Percentiles rank a stretch among this genome's conserved stretches.
These are phyloP conservation scores for Candoia aspera DNA, from an alignment of 2,113 vertebrate genomes.

Conservation along the genomic window DNA sequence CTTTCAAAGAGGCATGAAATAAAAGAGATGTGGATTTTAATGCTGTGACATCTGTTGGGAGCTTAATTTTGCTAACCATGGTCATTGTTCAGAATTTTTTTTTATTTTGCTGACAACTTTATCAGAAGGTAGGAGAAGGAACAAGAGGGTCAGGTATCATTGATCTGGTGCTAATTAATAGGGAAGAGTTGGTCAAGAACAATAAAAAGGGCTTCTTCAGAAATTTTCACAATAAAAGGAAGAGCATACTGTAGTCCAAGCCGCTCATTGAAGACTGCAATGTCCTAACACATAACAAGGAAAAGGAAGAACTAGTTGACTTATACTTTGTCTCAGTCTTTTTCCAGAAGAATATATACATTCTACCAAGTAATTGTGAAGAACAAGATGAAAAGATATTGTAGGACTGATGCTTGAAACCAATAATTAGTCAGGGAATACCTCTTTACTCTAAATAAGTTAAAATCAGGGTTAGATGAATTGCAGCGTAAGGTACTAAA, in stretches of 20 bases:
- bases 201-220: not conserved
- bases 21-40: not conserved
- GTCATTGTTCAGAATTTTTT: not conserved
- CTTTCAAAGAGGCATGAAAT: not conserved
- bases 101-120: not conserved
- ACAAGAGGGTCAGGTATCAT: not conserved
- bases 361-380: not conserved
- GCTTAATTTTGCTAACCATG: not conserved
- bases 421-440: not conserved
- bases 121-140: not conserved
- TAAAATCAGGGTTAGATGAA: not conserved
- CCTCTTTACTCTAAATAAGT: not conserved
- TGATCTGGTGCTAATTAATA: not conserved
- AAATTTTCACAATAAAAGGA: not conserved
- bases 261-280: not conserved
- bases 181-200: not conserved
- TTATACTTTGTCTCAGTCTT: not conserved
- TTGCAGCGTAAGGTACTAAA: not conserved
- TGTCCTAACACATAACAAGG: not conserved
- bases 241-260: not conserved
- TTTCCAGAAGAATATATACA: not conserved
- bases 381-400: not conserved
- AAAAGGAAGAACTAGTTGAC: not conserved
- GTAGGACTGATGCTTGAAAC: not conserved
- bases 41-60: not conserved